A percentile compares a stretch with the other conserved stretches of the same genome.
These are phyloP conservation scores for Xyrichtys novacula DNA, from an alignment of 2,797 vertebrate species.

Conservation along the genomic window DNA sequence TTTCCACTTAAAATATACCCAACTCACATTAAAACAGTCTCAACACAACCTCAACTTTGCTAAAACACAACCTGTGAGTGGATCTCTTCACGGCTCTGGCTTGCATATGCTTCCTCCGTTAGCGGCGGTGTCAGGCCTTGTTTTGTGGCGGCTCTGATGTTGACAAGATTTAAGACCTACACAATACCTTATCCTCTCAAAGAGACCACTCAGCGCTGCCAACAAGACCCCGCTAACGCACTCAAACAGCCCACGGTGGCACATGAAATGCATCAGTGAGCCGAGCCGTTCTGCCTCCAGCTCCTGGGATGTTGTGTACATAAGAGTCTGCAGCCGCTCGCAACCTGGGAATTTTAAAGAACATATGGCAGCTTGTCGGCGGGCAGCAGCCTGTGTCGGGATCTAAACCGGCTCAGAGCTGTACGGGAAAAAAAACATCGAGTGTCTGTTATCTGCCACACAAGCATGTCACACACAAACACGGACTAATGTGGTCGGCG, in stretches of 20 bases:
- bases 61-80: constrained; percentile 25
- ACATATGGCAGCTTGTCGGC: constrained; percentile 76
- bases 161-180: constrained; percentile 63
- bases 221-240: constrained; percentile 64
- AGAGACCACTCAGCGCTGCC: constrained; percentile 43
- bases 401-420: constrained; percentile 61
- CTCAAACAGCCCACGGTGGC: constrained; percentile 58
- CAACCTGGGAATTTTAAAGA: constrained; percentile 70
- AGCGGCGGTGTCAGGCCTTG: constrained; percentile 22
- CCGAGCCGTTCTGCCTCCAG: constrained; percentile 56
- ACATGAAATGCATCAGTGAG: constrained; percentile 68
- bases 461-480: constrained; percentile 26
- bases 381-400: constrained; percentile 67
- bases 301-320: constrained; percentile 70
- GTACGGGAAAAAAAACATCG: constrained; percentile 54
- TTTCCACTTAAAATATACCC: too few relatives aligned
- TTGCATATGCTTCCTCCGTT: constrained; percentile 24
- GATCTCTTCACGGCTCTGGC: constrained; percentile 20
- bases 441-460: constrained; percentile 47
- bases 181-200: constrained; percentile 55
- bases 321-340: constrained; percentile 63
- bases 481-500: constrained; percentile 43
- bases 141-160: constrained; percentile 27
- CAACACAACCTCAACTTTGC: constrained; percentile 3
- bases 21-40: constrained; percentile 8